Evolutionary conservation across 2,888 invertebrate species (phyloP), one percentile per base, ranked within the genome.

Genomic region (Maniola hyperantus): DNA sequence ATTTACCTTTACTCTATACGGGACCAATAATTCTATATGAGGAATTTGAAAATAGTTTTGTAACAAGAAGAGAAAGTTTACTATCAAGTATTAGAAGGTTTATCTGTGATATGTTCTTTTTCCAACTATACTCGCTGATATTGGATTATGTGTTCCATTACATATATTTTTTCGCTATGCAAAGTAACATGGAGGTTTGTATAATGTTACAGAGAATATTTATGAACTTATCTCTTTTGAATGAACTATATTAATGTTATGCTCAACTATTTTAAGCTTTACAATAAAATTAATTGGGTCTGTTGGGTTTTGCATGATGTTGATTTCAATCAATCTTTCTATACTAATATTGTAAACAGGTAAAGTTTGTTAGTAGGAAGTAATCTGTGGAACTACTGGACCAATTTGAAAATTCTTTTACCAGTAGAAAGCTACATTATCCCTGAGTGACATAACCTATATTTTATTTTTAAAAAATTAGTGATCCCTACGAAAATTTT

Each of bases 11-110:
- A n/a, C 89, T 97, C 68, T 95, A 96, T 76, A 93, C 95, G 75
- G 98, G 98, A 18, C 98, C 98, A n/a, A 93, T 98, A 65, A 93
- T 98, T 75, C 89, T 95, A 7, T 97, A 95, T 86, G 92, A 94
- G 73, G 94, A 96, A 67, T 98, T 96, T 87, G 87, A 89, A 72
- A 87, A 78, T 64, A 89, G 84, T 81, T 89, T 87, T 74, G 70
- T 74, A 59, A 71, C 62, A n/a, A 76, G 73, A 67, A 81, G 77
- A 75, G 79, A 74, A 71, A 78, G 75, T 36, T 67, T 85, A 15
- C 69, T 67, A 63, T 61, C 70, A 54, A 89, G 93, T 80, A 69
- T 93, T 34, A 84, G 79, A 74, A 81, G 76, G 75, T 90, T 94
- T 71, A 50, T 87, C 0, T 74, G 76, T 70, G 89, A 93, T 75